A percentile compares a stretch with the other conserved stretches of the same genome.
phyloP scores from a whole-genome alignment of 2,888 invertebrate species.

The Protonemura montana region DNA sequence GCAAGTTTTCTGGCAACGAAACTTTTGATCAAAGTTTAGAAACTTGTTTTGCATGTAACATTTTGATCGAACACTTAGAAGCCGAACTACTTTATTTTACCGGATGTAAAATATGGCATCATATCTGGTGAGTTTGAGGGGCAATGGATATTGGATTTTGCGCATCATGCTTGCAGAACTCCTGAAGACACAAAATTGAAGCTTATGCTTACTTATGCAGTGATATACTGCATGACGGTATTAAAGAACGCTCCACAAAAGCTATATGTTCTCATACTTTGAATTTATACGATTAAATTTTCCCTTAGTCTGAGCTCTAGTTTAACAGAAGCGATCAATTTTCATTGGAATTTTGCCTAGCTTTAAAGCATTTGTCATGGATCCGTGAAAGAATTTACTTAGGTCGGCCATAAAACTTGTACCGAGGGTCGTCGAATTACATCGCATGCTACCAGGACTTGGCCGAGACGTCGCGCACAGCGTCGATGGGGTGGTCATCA shows the following conservation, averaged over 20 bases:
- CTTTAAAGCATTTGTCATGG: background rate
- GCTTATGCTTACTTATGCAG: background rate
- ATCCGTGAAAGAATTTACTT: background rate
- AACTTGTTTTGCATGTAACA: background rate
- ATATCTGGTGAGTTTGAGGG: background rate
- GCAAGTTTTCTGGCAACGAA: background rate
- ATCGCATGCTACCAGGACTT: background rate
- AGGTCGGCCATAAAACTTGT: background rate
- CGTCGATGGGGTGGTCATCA: no score
- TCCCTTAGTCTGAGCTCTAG: background rate
- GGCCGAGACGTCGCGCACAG: background rate
- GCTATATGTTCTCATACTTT: background rate
- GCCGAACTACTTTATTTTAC: background rate
- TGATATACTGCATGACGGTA: background rate
- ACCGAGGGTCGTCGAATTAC: background rate
- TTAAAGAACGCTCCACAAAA: background rate
- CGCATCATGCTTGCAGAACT: background rate
- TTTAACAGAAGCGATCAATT: background rate
- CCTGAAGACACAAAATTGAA: background rate
- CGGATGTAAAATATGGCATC: background rate
- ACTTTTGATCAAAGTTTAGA: constrained; percentile 2
- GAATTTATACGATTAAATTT: background rate
- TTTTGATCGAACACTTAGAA: background rate
- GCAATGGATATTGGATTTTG: constrained; percentile 9
- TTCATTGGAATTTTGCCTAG: background rate